Conservation (phyloP, 2,113 vertebrate species). For the Ptilonorhynchus violaceus region DNA sequence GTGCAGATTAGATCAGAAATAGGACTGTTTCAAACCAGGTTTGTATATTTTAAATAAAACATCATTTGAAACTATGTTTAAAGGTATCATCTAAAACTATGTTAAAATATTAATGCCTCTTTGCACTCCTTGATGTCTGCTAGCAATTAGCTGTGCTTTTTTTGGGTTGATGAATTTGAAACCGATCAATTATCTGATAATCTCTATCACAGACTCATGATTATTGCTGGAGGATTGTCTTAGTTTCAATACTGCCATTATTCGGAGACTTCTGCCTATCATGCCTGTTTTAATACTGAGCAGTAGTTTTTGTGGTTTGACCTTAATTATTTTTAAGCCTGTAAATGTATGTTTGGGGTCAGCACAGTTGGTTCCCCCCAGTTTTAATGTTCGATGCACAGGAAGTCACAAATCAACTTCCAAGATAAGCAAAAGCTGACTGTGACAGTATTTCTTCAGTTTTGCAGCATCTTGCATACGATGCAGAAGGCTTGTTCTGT, state of each 20-base stretch:
- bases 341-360: neutral
- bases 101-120: constrained; percentile 28
- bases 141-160: constrained; percentile 53
- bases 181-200: constrained; percentile 62
- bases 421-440: neutral
- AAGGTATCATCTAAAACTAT: neutral
- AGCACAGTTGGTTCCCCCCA: neutral
- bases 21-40: neutral
- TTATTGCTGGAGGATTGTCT: constrained; percentile 6
- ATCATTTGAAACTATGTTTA: neutral
- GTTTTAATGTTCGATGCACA: neutral
- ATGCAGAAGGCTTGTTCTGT: neutral
- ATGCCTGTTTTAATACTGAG: neutral
- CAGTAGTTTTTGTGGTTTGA: neutral
- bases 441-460: neutral
- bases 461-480: neutral
- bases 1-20: neutral
- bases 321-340: neutral
- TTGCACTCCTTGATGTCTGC: constrained; percentile 12
- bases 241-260: neutral
- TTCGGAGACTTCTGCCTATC: neutral
- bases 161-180: constrained; percentile 59
- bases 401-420: neutral
- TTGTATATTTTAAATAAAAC: constrained; percentile 37
- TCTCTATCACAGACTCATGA: neutral